Conservation (phyloP, 2,113 vertebrate genomes). For the Cynocephalus volans region DNA sequence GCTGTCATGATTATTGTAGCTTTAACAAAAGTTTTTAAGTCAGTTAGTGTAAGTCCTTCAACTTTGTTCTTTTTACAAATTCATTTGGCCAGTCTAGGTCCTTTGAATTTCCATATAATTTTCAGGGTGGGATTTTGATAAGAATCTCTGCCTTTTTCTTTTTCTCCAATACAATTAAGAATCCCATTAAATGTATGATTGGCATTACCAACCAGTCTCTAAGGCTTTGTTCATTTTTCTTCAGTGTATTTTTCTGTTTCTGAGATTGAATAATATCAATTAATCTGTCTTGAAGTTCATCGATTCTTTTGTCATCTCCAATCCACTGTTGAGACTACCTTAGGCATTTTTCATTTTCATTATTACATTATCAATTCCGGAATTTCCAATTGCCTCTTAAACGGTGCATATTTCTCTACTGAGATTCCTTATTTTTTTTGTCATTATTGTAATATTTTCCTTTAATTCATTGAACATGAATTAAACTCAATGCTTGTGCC, state of each 20-base stretch:
- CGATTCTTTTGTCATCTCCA: neutral
- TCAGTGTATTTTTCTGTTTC: neutral
- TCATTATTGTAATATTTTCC: neutral
- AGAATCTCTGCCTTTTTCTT: neutral
- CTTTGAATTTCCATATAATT: conserved; percentile 22
- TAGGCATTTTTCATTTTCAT: conserved; percentile 30
- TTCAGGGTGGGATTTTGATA: neutral
- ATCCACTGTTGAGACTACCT: neutral
- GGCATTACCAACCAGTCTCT: neutral
- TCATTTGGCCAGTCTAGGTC: neutral
- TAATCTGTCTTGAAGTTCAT: conserved; percentile 22
- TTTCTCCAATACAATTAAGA: neutral
- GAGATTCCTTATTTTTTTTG: neutral
- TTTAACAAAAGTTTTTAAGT: conserved; percentile 26
- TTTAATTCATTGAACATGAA: neutral
- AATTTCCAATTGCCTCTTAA: neutral
- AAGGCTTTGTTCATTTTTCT: neutral
- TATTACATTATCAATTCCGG: conserved; percentile 8
- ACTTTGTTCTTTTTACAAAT: neutral
- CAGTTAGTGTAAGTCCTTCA: neutral
- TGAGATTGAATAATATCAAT: neutral
- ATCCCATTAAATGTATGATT: neutral
- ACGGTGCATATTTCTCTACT: neutral
- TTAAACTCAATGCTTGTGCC: neutral
- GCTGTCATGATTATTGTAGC: neutral